Conservation (phyloP, 64 coral and sea anemone genomes). For the Astreopora myriophthalma region DNA sequence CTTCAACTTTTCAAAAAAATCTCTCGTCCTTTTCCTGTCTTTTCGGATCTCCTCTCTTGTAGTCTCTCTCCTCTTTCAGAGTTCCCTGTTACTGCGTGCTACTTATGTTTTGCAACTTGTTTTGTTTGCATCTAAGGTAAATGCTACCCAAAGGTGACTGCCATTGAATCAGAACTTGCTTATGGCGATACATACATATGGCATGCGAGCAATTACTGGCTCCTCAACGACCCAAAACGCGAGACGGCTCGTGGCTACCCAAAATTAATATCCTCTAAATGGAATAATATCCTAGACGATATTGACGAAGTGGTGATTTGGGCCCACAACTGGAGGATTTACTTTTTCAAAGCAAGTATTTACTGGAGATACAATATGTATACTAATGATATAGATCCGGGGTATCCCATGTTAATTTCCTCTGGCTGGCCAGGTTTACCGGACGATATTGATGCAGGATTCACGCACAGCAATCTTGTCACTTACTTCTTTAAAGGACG, state of each 20-base stretch:
- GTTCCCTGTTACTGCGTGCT: not conserved
- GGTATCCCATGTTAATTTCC: not conserved
- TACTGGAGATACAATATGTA: conserved; percentile 48
- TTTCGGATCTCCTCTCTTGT: too few relatives aligned
- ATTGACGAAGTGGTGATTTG: conserved; percentile 73
- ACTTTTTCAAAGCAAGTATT: conserved; percentile 57
- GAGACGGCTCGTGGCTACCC: conserved; percentile 29
- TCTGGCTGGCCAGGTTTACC: conserved; percentile 68
- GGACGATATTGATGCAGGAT: conserved; percentile 57
- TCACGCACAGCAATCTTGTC: not conserved
- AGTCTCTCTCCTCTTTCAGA: not conserved
- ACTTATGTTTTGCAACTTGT: not conserved
- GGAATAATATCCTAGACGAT: conserved; percentile 11
- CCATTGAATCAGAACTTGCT: conserved; percentile 59
- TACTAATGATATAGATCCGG: not conserved
- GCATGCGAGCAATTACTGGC: conserved; percentile 31
- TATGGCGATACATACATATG: conserved; percentile 55
- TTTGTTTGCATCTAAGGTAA: conserved; percentile 31
- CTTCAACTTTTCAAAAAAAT: too few relatives aligned
- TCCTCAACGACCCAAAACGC: not conserved
- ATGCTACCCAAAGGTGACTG: conserved; percentile 46
- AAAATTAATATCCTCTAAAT: not conserved
- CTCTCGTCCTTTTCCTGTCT: too few relatives aligned
- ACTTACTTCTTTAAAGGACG: conserved; percentile 73
- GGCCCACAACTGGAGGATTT: conserved; percentile 29